Evolutionary conservation across 2,888 invertebrate species (phyloP), one percentile per base, ranked within the genome.

Genomic region (Eupithecia centaureata): DNA sequence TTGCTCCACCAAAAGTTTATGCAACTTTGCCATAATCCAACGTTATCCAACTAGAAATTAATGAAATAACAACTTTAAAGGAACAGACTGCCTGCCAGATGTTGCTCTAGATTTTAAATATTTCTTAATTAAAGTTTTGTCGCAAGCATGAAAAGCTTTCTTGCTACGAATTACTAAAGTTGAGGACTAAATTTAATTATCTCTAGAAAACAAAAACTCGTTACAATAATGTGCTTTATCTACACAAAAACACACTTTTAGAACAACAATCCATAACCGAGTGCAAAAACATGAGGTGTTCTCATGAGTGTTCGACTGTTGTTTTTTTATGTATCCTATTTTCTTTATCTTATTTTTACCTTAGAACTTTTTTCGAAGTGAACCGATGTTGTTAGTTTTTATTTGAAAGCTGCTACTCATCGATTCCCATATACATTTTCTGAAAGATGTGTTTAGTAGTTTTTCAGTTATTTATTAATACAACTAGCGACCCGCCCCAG

Each of bases 91-190:
- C 8, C 32, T 18, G 30, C 57, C 57, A 57, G 57, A 57, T 57
- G 57, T 18, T 30, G 22, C 30, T 5, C 12, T 47, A 68, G 10
- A 18, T 47, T 22, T 59, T 38, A 60, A 57, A 57, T 57, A 32
- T 32, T 57, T 57, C 57, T 18, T 57, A 22, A 57, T 57, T 57
- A 57, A 57, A 57, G 32, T 57, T 57, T 22, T 57, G 32, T 30
- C 32, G 30, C 32, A 57, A 57, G 57, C 12, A 5, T 30, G 33
- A 30, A 33, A 30, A 10, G 56, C 18, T 56, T 57, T 57, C 28
- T n/a, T 32, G 18, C 18, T 15, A 30, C 30, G 18, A 30, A 57
- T 32, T 32, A 57, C 22, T 33, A 33, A 33, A 57, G 32, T 22
- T 57, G n/a, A 32, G 7, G 27, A 27, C 27, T 57, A 3, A 32